Evolutionary conservation across 2,888 invertebrate genomes (phyloP).

Genomic region (Tromatobia lineatoria): DNA sequence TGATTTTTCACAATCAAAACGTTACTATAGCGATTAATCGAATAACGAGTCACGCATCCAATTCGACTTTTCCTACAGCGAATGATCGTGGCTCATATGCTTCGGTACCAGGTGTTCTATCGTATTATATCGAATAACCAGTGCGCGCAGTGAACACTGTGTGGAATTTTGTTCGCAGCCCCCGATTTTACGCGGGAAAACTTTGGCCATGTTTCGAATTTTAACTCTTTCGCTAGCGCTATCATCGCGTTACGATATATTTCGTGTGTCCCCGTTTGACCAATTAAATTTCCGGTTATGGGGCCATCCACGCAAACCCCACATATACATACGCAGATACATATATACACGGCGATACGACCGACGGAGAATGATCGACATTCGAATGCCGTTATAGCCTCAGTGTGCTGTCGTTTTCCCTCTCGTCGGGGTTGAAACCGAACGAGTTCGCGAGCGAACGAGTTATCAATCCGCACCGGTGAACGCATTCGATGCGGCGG

Average conservation of each 20-base stretch:
- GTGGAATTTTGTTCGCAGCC: constrained; percentile 7
- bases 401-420: constrained; percentile 19
- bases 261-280: constrained; percentile 39
- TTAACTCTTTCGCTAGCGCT: constrained; percentile 20
- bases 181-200: constrained; percentile 32
- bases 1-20: constrained; percentile 7
- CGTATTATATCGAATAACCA: not conserved
- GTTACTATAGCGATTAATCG: constrained; percentile 24
- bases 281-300: constrained; percentile 65
- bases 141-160: not conserved
- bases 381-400: constrained; percentile 64
- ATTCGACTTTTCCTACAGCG: not conserved
- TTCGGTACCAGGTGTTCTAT: not conserved
- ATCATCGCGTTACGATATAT: constrained; percentile 31
- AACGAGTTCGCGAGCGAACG: constrained; percentile 33
- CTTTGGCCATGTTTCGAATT: constrained; percentile 7
- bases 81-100: not conserved
- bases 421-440: constrained; percentile 16
- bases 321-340: not conserved
- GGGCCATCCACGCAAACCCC: constrained; percentile 28
- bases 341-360: constrained; percentile 17
- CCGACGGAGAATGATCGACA: constrained; percentile 63
- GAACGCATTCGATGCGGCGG: not conserved
- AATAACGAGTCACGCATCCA: constrained; percentile 7
- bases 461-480: constrained; percentile 55